Base-by-base conservation (phyloP, 2,888 invertebrate species). In the Tetranychus piercei region DNA sequence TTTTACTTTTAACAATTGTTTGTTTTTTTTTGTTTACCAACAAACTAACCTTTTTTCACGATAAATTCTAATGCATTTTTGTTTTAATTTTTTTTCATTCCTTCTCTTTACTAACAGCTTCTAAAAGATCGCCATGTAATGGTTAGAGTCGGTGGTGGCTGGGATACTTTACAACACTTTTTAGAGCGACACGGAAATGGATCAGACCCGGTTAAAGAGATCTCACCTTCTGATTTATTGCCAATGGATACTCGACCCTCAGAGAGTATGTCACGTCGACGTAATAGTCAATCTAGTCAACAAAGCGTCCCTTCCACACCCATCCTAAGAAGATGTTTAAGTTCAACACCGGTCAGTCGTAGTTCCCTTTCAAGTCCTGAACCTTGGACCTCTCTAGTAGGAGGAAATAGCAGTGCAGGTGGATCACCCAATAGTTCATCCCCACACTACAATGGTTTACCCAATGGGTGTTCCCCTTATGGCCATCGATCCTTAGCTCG, bases 111-210 rank as follows among this genome's bases (percentile, higher is more conserved):
- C 15, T 55, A 5, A 55, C 86, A 92, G 92, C 83, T 92, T 81
- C 85, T 92, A 81, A 91, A 92, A 83, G 92, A 90, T 73, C 88
- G 89, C n/a, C 93, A 93, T 86, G 92, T 92, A 87, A 93, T 94
- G 93, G 93, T 94, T 75, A 87, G 94, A 80, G 92, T 93, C 73
- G 94, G 93, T 76, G 94, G 78, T 43, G 77, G 80, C 79, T 79
- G 80, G 79, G 78, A 79, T 73, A 79, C 93, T 22, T 84, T 94
- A 82, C 92, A 93, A 83, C 91, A 93, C 85, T 93, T 92, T 85
- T 86, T 94, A 81, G 87, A 89, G 80, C 88, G 91, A 77, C 78
- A 78, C 70, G 74, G 75, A n/a, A 90, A 91, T 72, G 74, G 74
- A 44, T 90, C 91, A 83, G 67, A 23, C 18, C 91, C 92, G 70